phyloP scores from a whole-genome alignment of 2,113 vertebrate species.

The Brachyistius frenatus region DNA sequence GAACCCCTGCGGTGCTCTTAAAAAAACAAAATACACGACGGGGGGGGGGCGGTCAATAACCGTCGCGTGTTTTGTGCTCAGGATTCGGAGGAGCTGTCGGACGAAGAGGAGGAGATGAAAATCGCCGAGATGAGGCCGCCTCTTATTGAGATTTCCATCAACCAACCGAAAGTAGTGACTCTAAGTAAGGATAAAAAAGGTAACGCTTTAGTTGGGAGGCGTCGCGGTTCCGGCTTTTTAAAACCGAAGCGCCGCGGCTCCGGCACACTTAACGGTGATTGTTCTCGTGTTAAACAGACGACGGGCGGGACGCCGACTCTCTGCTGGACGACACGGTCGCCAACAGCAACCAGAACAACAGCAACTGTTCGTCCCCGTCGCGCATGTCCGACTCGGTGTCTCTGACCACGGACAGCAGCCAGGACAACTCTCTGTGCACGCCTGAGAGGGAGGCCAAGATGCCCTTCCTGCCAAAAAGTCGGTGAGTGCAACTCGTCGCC shows the following conservation, averaged over 20 bases:
- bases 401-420: slow-evolving; percentile 97
- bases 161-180: slow-evolving; percentile 97
- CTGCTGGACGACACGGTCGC: slow-evolving; percentile 94
- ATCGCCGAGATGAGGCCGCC: slow-evolving; percentile 97
- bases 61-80: slow-evolving; percentile 58
- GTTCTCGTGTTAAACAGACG: slow-evolving; percentile 82
- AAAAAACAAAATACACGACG: too few species aligned
- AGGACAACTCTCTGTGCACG: slow-evolving; percentile 94
- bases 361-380: slow-evolving; percentile 97
- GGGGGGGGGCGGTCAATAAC: too few species aligned
- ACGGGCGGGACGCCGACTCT: slow-evolving; percentile 92
- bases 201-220: slow-evolving; percentile 57
- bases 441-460: slow-evolving; percentile 90
- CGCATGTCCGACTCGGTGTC: slow-evolving; percentile 99
- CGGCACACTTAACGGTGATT: neutral
- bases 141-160: slow-evolving; percentile 96
- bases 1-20: neutral
- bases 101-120: slow-evolving; percentile 98
- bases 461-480: slow-evolving; percentile 87
- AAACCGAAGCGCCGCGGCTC: neutral
- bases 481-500: slow-evolving; percentile 76
- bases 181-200: slow-evolving; percentile 97
- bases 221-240: too few species aligned
- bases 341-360: slow-evolving; percentile 99
- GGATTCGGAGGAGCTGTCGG: slow-evolving; percentile 96